Evolutionary conservation across 2,888 invertebrate genomes (phyloP).

Genomic region (Trachelus stipa): DNA sequence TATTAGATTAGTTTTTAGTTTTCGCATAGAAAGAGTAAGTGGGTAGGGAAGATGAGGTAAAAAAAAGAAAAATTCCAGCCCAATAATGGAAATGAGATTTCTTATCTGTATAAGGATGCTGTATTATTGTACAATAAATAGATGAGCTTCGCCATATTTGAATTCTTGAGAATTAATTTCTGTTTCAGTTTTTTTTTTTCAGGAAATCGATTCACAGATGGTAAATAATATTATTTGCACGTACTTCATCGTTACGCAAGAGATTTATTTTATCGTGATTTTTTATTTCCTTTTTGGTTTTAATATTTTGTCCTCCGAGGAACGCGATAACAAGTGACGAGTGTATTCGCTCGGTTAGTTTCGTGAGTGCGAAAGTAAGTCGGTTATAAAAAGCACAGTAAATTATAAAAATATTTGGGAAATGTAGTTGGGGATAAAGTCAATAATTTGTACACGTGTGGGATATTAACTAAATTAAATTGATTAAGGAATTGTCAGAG

Average conservation of each 20-base stretch:
- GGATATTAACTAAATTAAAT: not conserved
- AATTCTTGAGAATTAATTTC: constrained; percentile 3
- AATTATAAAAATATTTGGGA: not conserved
- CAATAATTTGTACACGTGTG: not conserved
- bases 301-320: not conserved
- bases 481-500: not conserved
- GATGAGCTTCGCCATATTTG: constrained; percentile 5
- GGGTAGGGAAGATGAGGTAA: not conserved
- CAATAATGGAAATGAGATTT: constrained; percentile 15
- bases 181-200: not conserved
- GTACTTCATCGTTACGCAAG: not conserved
- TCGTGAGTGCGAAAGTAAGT: not conserved
- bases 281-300: not conserved
- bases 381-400: not conserved
- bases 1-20: not conserved
- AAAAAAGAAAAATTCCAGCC: not conserved
- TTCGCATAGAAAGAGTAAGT: not conserved
- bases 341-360: not conserved
- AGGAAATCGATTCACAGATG: not conserved
- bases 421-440: not conserved
- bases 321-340: not conserved
- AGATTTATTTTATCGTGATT: not conserved
- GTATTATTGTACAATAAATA: not conserved
- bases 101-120: constrained; percentile 13
- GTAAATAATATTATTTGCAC: not conserved